These are phyloP conservation scores for Diabrotica undecimpunctata DNA, from an alignment of 1,140 invertebrate species.

Conservation along the genomic window DNA sequence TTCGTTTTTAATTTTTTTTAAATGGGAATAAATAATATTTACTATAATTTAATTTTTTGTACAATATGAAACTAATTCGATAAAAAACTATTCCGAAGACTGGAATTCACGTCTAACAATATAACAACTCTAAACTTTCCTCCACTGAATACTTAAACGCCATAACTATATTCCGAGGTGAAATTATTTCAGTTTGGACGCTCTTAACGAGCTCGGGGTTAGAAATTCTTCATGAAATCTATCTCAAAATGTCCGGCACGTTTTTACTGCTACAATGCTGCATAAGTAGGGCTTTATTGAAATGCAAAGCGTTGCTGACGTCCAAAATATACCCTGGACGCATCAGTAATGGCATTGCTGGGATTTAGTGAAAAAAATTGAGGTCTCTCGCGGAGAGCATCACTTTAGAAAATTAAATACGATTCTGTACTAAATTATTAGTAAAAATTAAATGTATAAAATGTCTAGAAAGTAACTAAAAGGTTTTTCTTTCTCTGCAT, in stretches of 20 bases:
- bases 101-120: no score
- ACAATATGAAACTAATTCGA: no score
- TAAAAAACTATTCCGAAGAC: no score
- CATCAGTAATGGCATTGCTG: background rate
- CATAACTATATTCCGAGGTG: background rate
- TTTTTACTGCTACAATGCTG: constrained; percentile 13
- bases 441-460: no score
- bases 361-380: background rate
- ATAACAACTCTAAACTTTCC: no score
- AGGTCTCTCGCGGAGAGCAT: background rate
- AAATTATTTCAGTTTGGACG: background rate
- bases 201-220: background rate
- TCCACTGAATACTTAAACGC: background rate
- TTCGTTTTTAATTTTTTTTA: no score
- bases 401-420: no score
- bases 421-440: no score
- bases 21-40: no score
- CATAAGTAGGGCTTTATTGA: constrained; percentile 10
- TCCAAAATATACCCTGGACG: constrained; percentile 4
- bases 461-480: no score
- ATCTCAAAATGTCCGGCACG: constrained; percentile 14
- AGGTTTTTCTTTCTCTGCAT: no score
- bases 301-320: constrained; percentile 5
- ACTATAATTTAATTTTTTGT: no score
- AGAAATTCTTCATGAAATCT: constrained; percentile 5